Percentiles rank a stretch among this genome's conserved stretches.
phyloP scores from a whole-genome alignment of 2,797 vertebrate species.

The Gallinago nigripennis region DNA sequence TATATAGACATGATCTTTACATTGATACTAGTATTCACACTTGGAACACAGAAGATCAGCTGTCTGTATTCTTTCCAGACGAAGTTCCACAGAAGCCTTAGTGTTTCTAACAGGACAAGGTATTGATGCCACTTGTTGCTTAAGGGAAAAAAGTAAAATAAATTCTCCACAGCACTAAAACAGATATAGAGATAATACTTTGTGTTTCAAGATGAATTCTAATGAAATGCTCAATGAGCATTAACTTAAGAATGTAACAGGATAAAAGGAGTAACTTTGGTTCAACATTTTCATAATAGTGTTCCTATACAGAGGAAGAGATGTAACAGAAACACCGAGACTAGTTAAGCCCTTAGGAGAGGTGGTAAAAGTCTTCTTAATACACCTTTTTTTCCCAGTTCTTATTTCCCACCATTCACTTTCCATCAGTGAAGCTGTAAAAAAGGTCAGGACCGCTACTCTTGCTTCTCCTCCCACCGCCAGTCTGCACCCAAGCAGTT shows the following conservation, averaged over 20 bases:
- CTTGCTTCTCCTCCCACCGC: fast-evolving
- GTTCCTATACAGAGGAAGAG: background rate
- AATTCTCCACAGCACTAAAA: background rate
- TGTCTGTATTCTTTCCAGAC: background rate
- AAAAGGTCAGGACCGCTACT: fast-evolving
- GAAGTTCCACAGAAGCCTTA: background rate
- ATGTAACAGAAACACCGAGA: background rate
- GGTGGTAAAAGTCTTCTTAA: background rate
- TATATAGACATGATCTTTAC: background rate
- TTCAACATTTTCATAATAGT: background rate
- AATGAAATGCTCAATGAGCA: background rate
- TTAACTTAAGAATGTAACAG: background rate
- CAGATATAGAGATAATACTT: background rate
- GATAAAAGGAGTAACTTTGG: background rate
- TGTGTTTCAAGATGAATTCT: background rate
- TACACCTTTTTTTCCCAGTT: background rate
- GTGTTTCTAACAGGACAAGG: background rate
- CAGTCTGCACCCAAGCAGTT: background rate
- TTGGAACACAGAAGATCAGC: background rate
- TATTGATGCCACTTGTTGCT: background rate
- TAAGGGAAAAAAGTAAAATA: background rate
- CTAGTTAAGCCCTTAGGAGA: background rate
- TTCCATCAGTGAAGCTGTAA: background rate
- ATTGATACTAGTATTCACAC: fast-evolving
- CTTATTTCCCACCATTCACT: background rate